Evolutionary conservation across 2,888 invertebrate genomes (phyloP).

Genomic region (Eledona agricola): DNA sequence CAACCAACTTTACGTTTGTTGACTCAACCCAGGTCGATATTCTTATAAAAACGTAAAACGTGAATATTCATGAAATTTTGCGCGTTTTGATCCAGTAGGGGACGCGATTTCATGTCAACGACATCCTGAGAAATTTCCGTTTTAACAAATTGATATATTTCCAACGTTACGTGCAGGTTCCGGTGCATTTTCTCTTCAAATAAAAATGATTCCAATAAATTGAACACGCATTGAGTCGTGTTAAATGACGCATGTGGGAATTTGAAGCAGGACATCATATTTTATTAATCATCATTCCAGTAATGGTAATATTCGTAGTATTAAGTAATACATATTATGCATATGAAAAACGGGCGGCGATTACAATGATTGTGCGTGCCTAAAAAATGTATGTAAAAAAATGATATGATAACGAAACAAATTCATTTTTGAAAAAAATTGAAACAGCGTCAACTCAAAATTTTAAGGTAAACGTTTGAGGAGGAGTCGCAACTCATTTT

Average conservation of each 20-base stretch:
- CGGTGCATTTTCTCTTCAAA: too few species aligned
- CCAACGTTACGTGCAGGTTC: not conserved
- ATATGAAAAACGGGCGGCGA: too few species aligned
- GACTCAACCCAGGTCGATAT: slow-evolving; percentile 35
- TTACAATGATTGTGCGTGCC: too few species aligned
- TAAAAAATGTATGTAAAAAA: too few species aligned
- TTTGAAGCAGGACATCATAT: not conserved
- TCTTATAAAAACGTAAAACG: slow-evolving; percentile 43
- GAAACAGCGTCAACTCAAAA: too few species aligned
- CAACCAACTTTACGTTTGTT: slow-evolving; percentile 18
- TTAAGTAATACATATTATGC: too few species aligned
- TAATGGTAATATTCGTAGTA: too few species aligned
- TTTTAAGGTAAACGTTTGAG: too few species aligned
- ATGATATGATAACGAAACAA: slow-evolving; percentile 6
- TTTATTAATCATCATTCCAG: too few species aligned
- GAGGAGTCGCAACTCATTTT: too few species aligned
- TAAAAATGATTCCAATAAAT: slow-evolving; percentile 4
- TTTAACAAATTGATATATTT: not conserved
- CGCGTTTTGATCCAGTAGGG: slow-evolving; percentile 38
- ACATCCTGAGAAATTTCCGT: slow-evolving; percentile 30
- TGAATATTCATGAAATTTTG: slow-evolving; percentile 43
- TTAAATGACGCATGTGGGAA: slow-evolving; percentile 1
- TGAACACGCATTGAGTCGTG: not conserved
- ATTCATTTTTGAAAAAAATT: too few species aligned
- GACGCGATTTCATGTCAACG: slow-evolving; percentile 30